Conservation (phyloP, 2,888 invertebrate species). For the Sesia bembeciformis region DNA sequence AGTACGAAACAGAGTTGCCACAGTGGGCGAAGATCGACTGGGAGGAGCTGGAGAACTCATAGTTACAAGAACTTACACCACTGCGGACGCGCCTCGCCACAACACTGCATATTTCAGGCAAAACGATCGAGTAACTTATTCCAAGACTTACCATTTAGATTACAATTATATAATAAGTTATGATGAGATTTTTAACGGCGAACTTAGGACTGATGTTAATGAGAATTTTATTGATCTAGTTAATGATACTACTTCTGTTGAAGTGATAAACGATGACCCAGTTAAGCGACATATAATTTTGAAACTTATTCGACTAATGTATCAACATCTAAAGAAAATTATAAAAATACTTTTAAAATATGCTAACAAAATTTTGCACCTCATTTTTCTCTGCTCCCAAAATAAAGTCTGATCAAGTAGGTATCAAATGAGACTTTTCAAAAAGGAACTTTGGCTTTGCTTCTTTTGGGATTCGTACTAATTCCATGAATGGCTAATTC, state of each 20-base stretch:
- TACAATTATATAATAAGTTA: background rate
- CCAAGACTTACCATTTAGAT: background rate
- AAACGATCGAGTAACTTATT: background rate
- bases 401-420: too few relatives aligned
- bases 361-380: too few relatives aligned
- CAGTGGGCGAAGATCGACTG: slow-evolving; percentile 93
- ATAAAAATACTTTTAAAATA: too few relatives aligned
- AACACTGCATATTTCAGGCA: slow-evolving; percentile 10
- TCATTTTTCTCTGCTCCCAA: too few relatives aligned
- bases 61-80: slow-evolving; percentile 47
- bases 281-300: too few relatives aligned
- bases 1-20: slow-evolving; percentile 92
- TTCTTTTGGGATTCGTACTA: too few relatives aligned
- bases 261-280: background rate
- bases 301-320: background rate
- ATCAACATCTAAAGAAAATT: background rate
- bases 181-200: slow-evolving; percentile 7
- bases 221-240: slow-evolving; percentile 3
- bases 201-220: slow-evolving; percentile 9
- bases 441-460: too few relatives aligned
- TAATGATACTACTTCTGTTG: slow-evolving; percentile 5
- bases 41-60: slow-evolving; percentile 78
- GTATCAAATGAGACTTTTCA: too few relatives aligned
- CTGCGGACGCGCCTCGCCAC: slow-evolving; percentile 43
- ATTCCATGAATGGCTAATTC: too few relatives aligned